These are phyloP conservation scores for Mormyrus lacerda DNA, from an alignment of 2,113 vertebrate species.

Conservation along the genomic window DNA sequence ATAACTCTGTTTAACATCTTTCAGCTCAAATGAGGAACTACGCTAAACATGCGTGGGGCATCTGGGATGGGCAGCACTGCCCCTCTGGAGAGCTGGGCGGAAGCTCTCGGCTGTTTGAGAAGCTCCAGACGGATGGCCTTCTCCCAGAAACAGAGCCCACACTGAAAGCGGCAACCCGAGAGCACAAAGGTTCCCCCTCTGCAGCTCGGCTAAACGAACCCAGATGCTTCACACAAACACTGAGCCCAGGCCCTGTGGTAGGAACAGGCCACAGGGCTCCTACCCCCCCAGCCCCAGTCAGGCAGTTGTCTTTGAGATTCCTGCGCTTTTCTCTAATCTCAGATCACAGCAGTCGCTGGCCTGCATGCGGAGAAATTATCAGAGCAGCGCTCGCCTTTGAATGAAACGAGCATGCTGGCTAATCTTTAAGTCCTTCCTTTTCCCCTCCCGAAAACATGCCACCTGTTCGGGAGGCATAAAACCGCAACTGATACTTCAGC, in stretches of 20 bases:
- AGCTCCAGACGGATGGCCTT: conserved; percentile 72
- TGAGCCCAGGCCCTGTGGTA: conserved; percentile 59
- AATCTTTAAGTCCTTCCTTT: conserved; percentile 70
- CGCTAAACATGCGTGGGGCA: conserved; percentile 79
- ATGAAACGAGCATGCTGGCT: conserved; percentile 68
- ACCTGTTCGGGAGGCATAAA: conserved; percentile 47
- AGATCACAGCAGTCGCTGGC: conserved; percentile 70
- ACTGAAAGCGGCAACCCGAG: conserved; percentile 83
- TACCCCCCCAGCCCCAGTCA: conserved; percentile 21
- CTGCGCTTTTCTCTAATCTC: conserved; percentile 75
- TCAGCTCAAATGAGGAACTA: conserved; percentile 87
- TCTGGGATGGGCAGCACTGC: conserved; percentile 77
- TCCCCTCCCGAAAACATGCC: conserved; percentile 58
- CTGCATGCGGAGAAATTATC: conserved; percentile 77
- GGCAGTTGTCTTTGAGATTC: conserved; percentile 68
- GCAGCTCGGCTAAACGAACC: conserved; percentile 74
- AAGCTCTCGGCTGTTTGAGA: conserved; percentile 73
- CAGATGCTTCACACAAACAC: conserved; percentile 82
- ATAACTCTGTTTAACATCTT: conserved; percentile 88
- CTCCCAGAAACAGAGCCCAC: conserved; percentile 71
- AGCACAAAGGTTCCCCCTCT: conserved; percentile 55
- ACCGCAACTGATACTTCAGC: conserved; percentile 12
- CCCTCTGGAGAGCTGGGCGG: conserved; percentile 66
- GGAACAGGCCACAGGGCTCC: conserved; percentile 47
- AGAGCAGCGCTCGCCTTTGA: conserved; percentile 69